phyloP scores from a whole-genome alignment of 2,113 vertebrate species.

The Haemorhous mexicanus region DNA sequence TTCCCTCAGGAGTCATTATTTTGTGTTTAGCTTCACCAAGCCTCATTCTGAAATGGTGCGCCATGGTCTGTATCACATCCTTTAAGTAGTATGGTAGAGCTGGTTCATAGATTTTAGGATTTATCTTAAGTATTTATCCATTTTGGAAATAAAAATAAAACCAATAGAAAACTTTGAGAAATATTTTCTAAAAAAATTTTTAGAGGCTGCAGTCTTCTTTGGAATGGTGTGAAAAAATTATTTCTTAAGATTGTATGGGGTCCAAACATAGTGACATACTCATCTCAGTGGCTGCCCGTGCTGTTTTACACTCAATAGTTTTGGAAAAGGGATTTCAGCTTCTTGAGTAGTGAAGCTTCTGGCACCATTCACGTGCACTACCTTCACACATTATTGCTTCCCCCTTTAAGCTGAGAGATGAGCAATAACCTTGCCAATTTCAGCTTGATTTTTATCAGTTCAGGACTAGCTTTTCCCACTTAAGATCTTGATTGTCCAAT shows the following conservation, averaged over 20 bases:
- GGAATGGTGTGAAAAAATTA: neutral
- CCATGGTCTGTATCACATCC: neutral
- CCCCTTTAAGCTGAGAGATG: neutral
- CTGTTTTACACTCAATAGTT: neutral
- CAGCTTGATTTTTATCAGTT: neutral
- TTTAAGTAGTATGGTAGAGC: neutral
- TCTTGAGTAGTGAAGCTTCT: neutral
- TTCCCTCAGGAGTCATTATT: neutral
- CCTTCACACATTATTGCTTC: neutral
- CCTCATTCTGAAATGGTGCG: neutral
- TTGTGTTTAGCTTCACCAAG: neutral
- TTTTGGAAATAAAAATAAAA: neutral
- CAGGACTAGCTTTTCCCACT: neutral
- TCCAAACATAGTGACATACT: neutral
- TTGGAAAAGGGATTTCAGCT: neutral
- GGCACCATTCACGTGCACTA: neutral
- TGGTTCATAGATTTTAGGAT: neutral
- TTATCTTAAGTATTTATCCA: neutral
- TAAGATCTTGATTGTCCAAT: neutral
- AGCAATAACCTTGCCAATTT: neutral
- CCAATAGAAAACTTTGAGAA: neutral
- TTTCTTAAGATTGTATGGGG: neutral
- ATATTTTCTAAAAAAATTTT: neutral
- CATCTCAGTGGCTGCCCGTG: neutral
- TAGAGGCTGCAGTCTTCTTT: neutral